Evolutionary conservation across 2,113 vertebrate species (phyloP), one percentile per base, ranked within the genome.

Genomic region (Tachysurus vachellii): DNA sequence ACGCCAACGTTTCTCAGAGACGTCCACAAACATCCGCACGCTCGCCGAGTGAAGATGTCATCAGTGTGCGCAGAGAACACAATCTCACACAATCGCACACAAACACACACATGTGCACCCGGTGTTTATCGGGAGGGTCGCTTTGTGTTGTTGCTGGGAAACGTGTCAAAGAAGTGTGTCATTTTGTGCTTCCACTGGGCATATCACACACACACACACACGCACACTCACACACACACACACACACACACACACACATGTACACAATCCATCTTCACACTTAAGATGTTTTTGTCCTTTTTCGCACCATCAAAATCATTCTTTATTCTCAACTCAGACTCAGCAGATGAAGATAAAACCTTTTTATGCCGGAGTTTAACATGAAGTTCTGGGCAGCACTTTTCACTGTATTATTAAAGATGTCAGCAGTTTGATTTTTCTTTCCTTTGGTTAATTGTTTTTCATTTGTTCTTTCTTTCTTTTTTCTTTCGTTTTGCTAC

Each of bases 31-130:
- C 82, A 83, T 53, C 42, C n/a, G 36, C 19, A 16, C 82, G 5
- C 42, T 64, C 16, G 47, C 3, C 14, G 82, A 68, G 31, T 62
- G 57, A 64, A 47, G 56, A 82, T 82, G 80, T 61, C 80, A 82
- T 82, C 80, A 0, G 80, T 4, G 36, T 42, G 80, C 13, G 26
- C n/a, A 2, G 21, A 47, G 80, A 62, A 44, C 36, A 47, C 80
- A 62, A 77, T 54, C 80, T 12, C 59, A 62, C 36, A 36, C 36
- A 36, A 36, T 1, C 36, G 2, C 36, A 44, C 36, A 47, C 80
- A 62, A 77, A 17, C 80, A 12, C 59, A 62, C 80, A 36, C 75
- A 54, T 28, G 53, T 31, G 5, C 80, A 82, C 42, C 26, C 26
- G 42, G 59, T 66, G 59, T 62, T 82, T 82, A 82, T 82, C 81